Base-by-base conservation (phyloP, 2,113 vertebrate species). In the Sapajus apella region DNA sequence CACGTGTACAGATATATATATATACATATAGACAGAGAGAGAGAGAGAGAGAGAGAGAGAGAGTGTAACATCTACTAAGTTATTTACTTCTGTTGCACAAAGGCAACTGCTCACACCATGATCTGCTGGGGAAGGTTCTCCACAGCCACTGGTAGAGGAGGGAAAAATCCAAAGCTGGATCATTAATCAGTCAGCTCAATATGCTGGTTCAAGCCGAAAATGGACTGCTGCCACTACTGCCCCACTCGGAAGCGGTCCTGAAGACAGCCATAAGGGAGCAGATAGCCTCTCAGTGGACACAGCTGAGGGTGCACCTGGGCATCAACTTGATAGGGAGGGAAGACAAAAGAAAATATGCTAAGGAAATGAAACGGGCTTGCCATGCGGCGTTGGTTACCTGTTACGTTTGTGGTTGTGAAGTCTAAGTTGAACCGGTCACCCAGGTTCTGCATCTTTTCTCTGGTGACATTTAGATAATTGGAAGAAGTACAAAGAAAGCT, bases 351-450 rank as follows among this genome's bases (percentile, higher is more conserved):
- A 45, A 9, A 45, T 20, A 27, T 32, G 35, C 12, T 20, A 32
- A 35, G n/a, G 84, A 56, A 55, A 79, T 23, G 12, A 16, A 50
- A n/a, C 0, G 1, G 30, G 18, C 50, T 47, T 27, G 77, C 35
- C 27, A 7, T 0, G 1, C 1, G 55, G 43, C 20, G 5, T 11
- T 9, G 50, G 7, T 20, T 5, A 32, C 30, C 47, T 1, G 5
- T 37, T 21, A 52, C 45, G 7, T 56, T n/a, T 23, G 45, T 8
- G 11, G 77, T 25, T 20, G 14, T 16, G 30, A 43, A 56, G 8
- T 83, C 56, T 27, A 21, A 55, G 56, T 25, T 6, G 40, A 73
- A 25, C 35, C 20, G 3, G 35, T 25, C 18, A 6, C 16, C 25
- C n/a, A 32, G 43, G 9, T 50, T 50, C 66, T 10, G 37, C 0